Percentiles rank a stretch among this genome's conserved stretches.
Conservation (phyloP, 2,888 invertebrate genomes). For the Parelbella ahira region DNA sequence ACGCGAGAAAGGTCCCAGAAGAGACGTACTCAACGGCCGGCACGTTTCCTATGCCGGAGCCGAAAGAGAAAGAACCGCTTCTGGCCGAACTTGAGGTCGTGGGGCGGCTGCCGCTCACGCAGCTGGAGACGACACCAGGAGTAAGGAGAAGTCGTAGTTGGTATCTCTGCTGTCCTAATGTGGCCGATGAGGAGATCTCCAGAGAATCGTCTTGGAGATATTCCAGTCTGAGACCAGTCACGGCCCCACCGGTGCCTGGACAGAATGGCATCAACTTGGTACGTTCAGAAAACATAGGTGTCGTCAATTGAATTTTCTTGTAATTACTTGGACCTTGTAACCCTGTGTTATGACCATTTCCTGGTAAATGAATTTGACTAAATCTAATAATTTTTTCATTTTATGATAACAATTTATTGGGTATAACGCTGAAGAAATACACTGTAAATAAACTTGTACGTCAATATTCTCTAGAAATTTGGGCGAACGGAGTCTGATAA, state of each 20-base stretch:
- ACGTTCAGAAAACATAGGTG: too few relatives aligned
- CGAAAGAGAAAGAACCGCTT: conserved; percentile 67
- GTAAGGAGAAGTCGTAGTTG: conserved; percentile 81
- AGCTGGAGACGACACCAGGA: conserved; percentile 53
- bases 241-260: conserved; percentile 56
- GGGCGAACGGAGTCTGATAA: too few relatives aligned
- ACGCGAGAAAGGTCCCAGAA: conserved; percentile 43
- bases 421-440: too few relatives aligned
- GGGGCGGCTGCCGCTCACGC: conserved; percentile 58
- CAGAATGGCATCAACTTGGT: conserved; percentile 52
- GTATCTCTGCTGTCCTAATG: conserved; percentile 79
- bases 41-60: conserved; percentile 72
- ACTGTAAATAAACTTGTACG: too few relatives aligned
- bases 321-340: too few relatives aligned
- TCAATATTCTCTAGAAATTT: too few relatives aligned
- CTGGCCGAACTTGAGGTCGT: conserved; percentile 66
- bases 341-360: too few relatives aligned
- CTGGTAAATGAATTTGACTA: too few relatives aligned
- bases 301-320: too few relatives aligned
- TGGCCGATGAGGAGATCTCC: conserved; percentile 63
- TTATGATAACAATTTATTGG: too few relatives aligned
- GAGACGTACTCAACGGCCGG: conserved; percentile 75
- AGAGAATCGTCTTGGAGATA: conserved; percentile 69
- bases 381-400: too few relatives aligned
- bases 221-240: conserved; percentile 65